Evolutionary conservation across 1,140 invertebrate species (phyloP).

Genomic region (Medauroidea extradentata): DNA sequence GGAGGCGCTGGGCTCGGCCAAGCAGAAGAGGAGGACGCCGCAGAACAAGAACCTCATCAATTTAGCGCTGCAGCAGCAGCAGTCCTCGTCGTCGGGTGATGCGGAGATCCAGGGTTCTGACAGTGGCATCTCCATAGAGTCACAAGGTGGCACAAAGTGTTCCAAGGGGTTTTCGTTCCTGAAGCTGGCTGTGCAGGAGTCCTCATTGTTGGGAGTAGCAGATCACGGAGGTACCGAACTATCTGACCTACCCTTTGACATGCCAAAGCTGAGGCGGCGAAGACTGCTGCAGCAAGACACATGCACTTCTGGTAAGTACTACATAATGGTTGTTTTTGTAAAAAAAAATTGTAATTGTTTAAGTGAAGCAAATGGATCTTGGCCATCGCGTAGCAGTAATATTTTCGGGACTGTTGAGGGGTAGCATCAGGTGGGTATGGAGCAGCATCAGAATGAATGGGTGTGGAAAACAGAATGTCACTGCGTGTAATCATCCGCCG

Average conservation of each 20-base stretch:
- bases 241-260: constrained; percentile 77
- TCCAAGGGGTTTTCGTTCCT: constrained; percentile 1
- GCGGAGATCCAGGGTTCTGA: constrained; percentile 71
- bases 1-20: neutral
- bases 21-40: constrained; percentile 55
- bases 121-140: constrained; percentile 80
- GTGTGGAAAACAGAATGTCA: no score
- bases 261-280: constrained; percentile 78
- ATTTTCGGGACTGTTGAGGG: no score
- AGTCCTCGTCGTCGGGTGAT: constrained; percentile 50
- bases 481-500: no score
- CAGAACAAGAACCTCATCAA: constrained; percentile 75
- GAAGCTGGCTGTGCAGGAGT: neutral
- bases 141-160: constrained; percentile 49
- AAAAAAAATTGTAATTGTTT: no score
- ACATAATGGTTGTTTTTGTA: no score
- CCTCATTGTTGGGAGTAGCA: neutral
- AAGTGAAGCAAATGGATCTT: no score
- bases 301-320: constrained; percentile 51
- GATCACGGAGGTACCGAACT: constrained; percentile 47
- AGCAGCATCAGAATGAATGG: no score
- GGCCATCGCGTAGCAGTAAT: no score
- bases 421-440: no score
- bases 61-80: constrained; percentile 56
- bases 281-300: constrained; percentile 52